A percentile compares a stretch with the other conserved stretches of the same genome.
These are phyloP conservation scores for Acanthococcus lagerstroemiae DNA, from an alignment of 2,888 invertebrate genomes.

Conservation along the genomic window DNA sequence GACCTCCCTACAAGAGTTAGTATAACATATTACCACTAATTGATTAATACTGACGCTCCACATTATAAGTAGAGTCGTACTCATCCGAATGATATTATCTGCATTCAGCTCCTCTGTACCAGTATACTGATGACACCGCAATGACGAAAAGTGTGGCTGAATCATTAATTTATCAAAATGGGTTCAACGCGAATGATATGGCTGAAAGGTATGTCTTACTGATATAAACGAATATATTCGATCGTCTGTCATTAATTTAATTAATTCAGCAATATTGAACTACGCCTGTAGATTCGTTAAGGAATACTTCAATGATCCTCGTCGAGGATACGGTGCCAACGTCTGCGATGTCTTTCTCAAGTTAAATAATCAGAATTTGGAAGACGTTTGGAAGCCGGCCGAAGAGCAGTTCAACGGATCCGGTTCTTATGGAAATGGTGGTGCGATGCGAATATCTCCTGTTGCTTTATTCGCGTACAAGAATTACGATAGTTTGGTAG, in stretches of 20 bases:
- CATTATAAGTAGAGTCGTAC: background rate
- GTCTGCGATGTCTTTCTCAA: conserved; percentile 50
- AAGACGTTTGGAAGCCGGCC: conserved; percentile 53
- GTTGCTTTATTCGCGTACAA: conserved; percentile 52
- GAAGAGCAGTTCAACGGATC: conserved; percentile 53
- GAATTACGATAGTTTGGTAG: conserved; percentile 45
- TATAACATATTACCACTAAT: no score
- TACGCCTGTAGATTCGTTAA: conserved; percentile 47
- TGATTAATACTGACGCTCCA: no score
- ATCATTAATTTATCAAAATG: conserved; percentile 49
- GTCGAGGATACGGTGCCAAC: conserved; percentile 55
- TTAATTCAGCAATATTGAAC: no score
- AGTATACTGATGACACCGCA: conserved; percentile 60
- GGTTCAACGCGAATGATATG: conserved; percentile 50
- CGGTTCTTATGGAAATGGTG: conserved; percentile 70
- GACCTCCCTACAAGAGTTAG: conserved; percentile 48
- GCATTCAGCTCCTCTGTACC: conserved; percentile 41
- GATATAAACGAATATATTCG: no score
- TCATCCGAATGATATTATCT: conserved; percentile 7
- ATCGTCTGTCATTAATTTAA: no score
- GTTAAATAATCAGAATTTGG: conserved; percentile 41
- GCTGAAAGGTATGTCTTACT: conserved; percentile 46
- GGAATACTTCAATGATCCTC: conserved; percentile 52
- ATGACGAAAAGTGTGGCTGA: conserved; percentile 56
- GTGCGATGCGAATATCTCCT: conserved; percentile 62